Conservation (phyloP, 1,140 invertebrate species). For the Triops cancriformis region DNA sequence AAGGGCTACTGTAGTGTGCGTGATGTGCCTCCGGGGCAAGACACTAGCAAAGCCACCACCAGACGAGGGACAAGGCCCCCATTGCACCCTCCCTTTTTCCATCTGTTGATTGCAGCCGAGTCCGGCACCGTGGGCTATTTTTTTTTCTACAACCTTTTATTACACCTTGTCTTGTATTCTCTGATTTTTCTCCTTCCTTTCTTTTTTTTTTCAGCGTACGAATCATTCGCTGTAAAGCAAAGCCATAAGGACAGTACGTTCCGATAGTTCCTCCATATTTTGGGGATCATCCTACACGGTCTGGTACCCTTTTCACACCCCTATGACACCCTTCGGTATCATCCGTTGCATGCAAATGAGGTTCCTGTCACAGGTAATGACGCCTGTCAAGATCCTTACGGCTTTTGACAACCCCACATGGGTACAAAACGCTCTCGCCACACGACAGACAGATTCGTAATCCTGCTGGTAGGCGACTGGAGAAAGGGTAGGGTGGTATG, state of each 20-base stretch:
- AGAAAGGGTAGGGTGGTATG: neutral
- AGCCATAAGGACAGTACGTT: neutral
- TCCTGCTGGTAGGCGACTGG: too few species aligned
- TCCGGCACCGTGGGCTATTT: neutral
- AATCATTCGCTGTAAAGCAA: too few species aligned
- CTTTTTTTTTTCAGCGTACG: neutral
- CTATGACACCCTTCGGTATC: neutral
- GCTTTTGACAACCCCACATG: slow-evolving; percentile 4
- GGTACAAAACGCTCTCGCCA: neutral
- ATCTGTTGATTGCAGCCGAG: neutral
- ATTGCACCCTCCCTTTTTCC: neutral
- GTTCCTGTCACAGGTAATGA: neutral
- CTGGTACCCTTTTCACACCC: neutral
- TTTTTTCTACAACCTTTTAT: neutral
- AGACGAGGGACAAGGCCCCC: neutral
- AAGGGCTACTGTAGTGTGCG: neutral
- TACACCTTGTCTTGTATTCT: neutral
- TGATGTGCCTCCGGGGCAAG: slow-evolving; percentile 11
- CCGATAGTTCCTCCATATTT: neutral
- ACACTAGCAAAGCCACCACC: neutral
- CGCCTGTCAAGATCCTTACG: neutral
- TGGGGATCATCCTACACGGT: neutral
- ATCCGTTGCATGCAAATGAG: slow-evolving; percentile 2
- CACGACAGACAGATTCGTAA: neutral
- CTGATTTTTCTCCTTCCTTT: neutral